Base-by-base conservation (phyloP, 2,888 invertebrate species). In the Leptinotarsa juncta region DNA sequence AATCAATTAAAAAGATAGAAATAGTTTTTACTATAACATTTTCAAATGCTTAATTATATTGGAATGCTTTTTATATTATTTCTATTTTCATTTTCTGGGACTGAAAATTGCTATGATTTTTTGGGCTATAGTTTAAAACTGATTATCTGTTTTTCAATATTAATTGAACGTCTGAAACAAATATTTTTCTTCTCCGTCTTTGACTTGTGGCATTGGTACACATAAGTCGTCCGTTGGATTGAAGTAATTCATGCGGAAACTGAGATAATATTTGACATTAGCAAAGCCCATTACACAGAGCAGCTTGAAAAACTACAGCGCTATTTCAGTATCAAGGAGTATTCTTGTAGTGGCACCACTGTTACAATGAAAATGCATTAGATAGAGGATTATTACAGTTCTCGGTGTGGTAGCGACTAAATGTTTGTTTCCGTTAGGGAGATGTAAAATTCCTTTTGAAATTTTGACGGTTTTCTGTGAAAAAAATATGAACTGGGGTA, bases 261-360 rank as follows among this genome's bases (percentile, higher is more conserved):
- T 76, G 65, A 78, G 84, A 83, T 87, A 86, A 86, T 87, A 86
- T 85, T 86, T 83, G 85, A 82, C 84, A 86, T 86, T 86, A 86
- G 81, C 75, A 72, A 77, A 81, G 81, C 80, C 82, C 82, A 84
- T 85, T 85, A 85, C 80, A 81, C 81, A 83, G 81, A 79, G 77
- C 79, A 81, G 77, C 83, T 82, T 81, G 81, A 83, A 80, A 83
- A 82, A 77, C 79, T 76, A 72, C 71, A 75, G 70, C 72, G 72
- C 62, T 42, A 69, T 73, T 23, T 67, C 68, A 71, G 53, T 68
- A 48, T 32, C 51, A 51, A 51, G 55, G 60, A 71, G 55, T 68
- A 71, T 69, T 70, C 71, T 67, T 77, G 79, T 81, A 77, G 80
- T 81, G 80, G 81, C 75, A 79, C 73, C 77, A 77, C 76, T 74